Evolutionary conservation across 2,113 vertebrate species (phyloP).

Genomic region (Rynchops niger): DNA sequence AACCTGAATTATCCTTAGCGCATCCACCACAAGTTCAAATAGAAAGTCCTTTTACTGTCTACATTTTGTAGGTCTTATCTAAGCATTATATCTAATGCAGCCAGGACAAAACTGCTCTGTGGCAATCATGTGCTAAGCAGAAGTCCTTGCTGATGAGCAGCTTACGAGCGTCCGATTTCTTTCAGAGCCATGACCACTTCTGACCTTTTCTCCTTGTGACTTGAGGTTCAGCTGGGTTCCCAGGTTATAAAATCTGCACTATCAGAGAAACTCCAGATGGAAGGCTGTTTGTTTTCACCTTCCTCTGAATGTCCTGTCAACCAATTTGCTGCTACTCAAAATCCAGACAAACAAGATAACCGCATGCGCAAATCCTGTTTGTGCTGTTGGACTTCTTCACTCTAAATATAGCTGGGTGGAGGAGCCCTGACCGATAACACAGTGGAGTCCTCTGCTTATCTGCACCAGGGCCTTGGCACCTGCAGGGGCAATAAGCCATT

Average conservation of each 20-base stretch:
- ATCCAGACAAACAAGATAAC: constrained; percentile 41
- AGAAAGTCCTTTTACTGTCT: not conserved
- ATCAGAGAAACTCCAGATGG: constrained; percentile 8
- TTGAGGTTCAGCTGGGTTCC: not conserved
- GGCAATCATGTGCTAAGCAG: not conserved
- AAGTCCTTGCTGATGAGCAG: not conserved
- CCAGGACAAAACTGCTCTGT: not conserved
- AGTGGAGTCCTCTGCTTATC: not conserved
- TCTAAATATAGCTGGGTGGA: not conserved
- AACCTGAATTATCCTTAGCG: not conserved
- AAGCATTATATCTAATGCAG: not conserved
- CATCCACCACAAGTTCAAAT: not conserved
- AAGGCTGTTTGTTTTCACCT: constrained; percentile 35
- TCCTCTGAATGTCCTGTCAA: constrained; percentile 21
- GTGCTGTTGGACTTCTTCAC: not conserved
- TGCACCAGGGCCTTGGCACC: not conserved
- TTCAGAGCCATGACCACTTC: not conserved
- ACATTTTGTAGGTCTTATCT: not conserved
- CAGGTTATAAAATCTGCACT: not conserved
- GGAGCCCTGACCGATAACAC: not conserved
- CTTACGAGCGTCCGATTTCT: not conserved
- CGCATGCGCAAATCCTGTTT: not conserved
- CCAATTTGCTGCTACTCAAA: not conserved
- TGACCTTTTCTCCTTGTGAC: constrained; percentile 16
- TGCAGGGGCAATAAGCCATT: not conserved